phyloP scores from a whole-genome alignment of 2,113 vertebrate genomes.

The Sceloporus undulatus region DNA sequence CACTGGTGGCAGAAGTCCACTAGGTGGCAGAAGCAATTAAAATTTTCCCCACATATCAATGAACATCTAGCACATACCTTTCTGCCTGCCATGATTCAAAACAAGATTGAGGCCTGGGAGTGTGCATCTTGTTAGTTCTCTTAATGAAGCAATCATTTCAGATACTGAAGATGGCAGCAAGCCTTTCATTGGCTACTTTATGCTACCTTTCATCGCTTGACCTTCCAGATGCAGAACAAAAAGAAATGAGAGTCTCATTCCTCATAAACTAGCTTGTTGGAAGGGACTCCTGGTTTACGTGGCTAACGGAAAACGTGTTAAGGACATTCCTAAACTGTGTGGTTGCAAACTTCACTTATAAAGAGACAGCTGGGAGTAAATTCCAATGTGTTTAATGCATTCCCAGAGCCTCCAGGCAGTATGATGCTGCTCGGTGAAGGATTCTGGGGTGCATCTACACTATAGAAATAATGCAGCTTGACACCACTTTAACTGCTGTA shows the following conservation, averaged over 20 bases:
- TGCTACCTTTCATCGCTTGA: not conserved
- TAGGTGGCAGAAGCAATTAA: slow-evolving; percentile 34
- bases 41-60: not conserved
- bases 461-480: too few relatives aligned
- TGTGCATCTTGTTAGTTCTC: not conserved
- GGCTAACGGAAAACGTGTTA: not conserved
- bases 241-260: not conserved
- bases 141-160: slow-evolving; percentile 22
- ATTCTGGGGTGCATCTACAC: too few relatives aligned
- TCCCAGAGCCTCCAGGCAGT: too few relatives aligned
- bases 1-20: not conserved
- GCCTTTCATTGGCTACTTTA: not conserved
- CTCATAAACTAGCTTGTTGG: not conserved
- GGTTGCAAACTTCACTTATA: not conserved
- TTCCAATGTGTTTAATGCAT: not conserved
- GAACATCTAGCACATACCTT: not conserved
- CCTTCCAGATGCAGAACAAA: fast-evolving
- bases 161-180: not conserved
- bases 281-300: not conserved
- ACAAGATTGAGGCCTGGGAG: not conserved
- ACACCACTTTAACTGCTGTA: too few relatives aligned
- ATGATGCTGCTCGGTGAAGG: too few relatives aligned
- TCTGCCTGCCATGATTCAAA: not conserved
- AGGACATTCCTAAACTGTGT: not conserved
- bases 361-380: not conserved